These are phyloP conservation scores for Brachionus calyciflorus DNA, from an alignment of 1,140 invertebrate species.

Conservation along the genomic window DNA sequence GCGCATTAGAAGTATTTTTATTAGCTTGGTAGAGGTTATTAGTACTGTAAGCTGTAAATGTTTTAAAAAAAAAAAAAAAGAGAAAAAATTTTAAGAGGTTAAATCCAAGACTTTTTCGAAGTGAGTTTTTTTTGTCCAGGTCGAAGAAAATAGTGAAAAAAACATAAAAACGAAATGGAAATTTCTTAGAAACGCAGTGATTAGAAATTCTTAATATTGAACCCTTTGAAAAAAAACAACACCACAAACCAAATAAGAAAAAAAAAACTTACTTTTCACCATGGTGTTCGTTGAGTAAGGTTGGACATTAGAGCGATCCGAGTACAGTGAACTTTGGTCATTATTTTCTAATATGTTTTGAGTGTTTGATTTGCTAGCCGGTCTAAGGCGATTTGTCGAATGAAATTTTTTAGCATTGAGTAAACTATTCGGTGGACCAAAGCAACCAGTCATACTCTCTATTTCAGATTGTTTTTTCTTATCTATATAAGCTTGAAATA, in stretches of 20 bases:
- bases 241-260: conserved; percentile 28
- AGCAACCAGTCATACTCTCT: conserved; percentile 5
- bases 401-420: conserved; percentile 41
- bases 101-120: neutral
- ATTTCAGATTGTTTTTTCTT: conserved; percentile 40
- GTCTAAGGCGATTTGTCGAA: conserved; percentile 34
- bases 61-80: conserved; percentile 22
- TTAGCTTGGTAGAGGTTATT: conserved; percentile 36
- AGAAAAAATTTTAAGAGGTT: neutral
- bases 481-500: conserved; percentile 44
- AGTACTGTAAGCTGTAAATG: conserved; percentile 41
- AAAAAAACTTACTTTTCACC: conserved; percentile 32
- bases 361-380: neutral
- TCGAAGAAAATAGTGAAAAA: neutral
- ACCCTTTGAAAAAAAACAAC: conserved; percentile 28
- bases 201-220: no score
- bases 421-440: conserved; percentile 16
- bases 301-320: neutral
- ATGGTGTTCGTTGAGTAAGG: conserved; percentile 10
- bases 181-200: no score
- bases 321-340: conserved; percentile 23
- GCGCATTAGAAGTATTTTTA: conserved; percentile 7
- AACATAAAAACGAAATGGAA: neutral
- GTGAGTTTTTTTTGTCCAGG: conserved; percentile 37
- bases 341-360: conserved; percentile 8